phyloP scores from a whole-genome alignment of 92 coral and sea anemone species.

The Parazoanthus swiftii region DNA sequence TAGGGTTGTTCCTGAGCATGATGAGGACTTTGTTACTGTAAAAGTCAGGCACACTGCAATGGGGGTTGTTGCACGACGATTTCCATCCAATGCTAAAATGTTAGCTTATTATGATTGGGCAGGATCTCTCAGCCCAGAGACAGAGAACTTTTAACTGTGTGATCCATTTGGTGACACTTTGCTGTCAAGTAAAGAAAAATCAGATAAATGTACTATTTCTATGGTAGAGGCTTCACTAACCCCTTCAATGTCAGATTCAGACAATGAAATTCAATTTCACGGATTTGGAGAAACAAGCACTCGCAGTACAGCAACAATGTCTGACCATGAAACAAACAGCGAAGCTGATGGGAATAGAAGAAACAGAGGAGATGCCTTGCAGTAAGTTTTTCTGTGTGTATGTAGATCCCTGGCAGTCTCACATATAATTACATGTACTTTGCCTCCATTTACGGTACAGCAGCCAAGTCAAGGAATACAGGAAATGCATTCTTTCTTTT shows the following conservation, averaged over 20 bases:
- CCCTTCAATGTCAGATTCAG: constrained; percentile 55
- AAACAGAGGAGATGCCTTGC: constrained; percentile 2
- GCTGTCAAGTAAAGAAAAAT: constrained; percentile 41
- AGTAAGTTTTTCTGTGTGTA: constrained; percentile 13
- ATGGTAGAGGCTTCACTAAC: constrained; percentile 47
- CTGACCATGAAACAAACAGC: constrained; percentile 15
- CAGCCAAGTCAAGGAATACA: too few relatives aligned
- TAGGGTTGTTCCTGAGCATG: constrained; percentile 46
- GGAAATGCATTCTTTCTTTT: too few relatives aligned
- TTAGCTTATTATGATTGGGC: constrained; percentile 65
- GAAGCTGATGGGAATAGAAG: constrained; percentile 1
- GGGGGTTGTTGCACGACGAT: constrained; percentile 38
- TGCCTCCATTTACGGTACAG: too few relatives aligned
- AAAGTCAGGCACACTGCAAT: constrained; percentile 43
- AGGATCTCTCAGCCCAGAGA: constrained; percentile 58
- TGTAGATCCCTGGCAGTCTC: too few relatives aligned
- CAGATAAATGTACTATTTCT: constrained; percentile 50
- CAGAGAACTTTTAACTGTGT: constrained; percentile 51
- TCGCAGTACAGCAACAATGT: constrained; percentile 15
- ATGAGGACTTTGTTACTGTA: constrained; percentile 43
- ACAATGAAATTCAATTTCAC: constrained; percentile 54
- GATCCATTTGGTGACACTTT: constrained; percentile 50
- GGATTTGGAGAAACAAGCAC: constrained; percentile 53
- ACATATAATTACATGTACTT: too few relatives aligned
- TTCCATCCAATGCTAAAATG: constrained; percentile 45